Evolutionary conservation across 2,797 vertebrate genomes (phyloP).

Genomic region (Varecia variegata): DNA sequence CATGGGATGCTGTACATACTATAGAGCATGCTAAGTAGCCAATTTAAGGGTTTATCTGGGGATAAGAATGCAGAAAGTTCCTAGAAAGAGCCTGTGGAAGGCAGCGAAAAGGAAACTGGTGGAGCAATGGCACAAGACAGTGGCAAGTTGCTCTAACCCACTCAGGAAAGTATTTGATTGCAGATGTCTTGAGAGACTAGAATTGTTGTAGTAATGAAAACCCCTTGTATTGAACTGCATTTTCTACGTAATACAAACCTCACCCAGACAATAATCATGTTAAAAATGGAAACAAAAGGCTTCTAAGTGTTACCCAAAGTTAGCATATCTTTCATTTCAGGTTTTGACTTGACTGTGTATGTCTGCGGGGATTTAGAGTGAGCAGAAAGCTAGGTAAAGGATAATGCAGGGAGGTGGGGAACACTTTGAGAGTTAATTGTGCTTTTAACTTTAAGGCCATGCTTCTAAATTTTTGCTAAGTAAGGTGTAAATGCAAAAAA

Average conservation of each 20-base stretch:
- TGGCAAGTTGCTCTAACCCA: neutral
- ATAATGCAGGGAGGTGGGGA: neutral
- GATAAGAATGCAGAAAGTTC: neutral
- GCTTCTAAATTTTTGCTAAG: neutral
- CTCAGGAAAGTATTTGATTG: neutral
- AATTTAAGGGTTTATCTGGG: neutral
- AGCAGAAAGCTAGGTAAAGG: neutral
- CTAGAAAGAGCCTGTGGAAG: neutral
- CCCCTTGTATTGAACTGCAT: neutral
- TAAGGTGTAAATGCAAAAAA: neutral
- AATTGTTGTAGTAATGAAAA: neutral
- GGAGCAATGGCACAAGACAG: fast-evolving
- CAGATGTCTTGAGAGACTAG: neutral
- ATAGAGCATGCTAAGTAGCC: neutral
- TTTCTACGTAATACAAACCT: neutral
- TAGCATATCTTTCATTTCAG: neutral
- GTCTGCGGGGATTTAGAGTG: neutral
- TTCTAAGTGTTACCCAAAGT: neutral
- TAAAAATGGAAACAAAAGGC: conserved; percentile 12
- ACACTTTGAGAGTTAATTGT: neutral
- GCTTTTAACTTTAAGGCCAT: neutral
- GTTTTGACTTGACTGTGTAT: neutral
- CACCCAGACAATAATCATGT: neutral
- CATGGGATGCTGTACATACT: neutral
- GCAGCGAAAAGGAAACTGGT: neutral